Evolutionary conservation across 2,797 vertebrate genomes (phyloP), one percentile per base, ranked within the genome.

Genomic region (Siniperca scherzeri): DNA sequence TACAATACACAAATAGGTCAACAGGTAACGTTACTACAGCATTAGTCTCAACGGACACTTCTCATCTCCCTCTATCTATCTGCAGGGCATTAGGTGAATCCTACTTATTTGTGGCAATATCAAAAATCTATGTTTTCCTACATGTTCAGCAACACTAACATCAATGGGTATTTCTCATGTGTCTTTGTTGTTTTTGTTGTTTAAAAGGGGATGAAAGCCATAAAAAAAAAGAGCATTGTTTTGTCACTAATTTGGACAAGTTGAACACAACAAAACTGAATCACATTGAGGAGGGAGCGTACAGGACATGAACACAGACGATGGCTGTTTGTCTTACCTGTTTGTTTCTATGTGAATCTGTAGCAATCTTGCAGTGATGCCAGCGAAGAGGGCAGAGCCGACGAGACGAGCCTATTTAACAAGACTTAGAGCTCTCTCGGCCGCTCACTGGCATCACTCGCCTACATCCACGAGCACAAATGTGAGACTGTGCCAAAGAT

Each of bases 91-190:
- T 98, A 99, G 98, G 98, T 98, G 97, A 99, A 98, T 97, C 97
- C 96, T 97, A 97, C 97, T 98, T 97, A 98, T 98, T 98, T 97
- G 97, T 99, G 97, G 98, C 98, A 99, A 99, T 99, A 99, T 98
- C 97, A 97, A 97, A 97, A 97, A 97, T 97, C 97, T 94, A 94
- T 95, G 95, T 97, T 95, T 95, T 96, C 94, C 94, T 94, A 93
- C 93, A 94, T 94, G 93, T 95, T 94, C 93, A 93, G 87, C 92
- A 91, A 94, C 94, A 93, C 93, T 94, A 94, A 94, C 93, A 93
- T 91, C 87, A 57, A 82, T 93, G 93, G 93, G 92, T 93, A 92
- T 93, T 92, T 94, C 90, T 94, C 94, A 95, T 93, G 84, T 74
- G 87, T 96, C 95, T 96, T 92, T 92, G 95, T 95, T 96, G 94